Conservation (phyloP, 2,888 invertebrate genomes). For the Scrobipalpa atriplicella region DNA sequence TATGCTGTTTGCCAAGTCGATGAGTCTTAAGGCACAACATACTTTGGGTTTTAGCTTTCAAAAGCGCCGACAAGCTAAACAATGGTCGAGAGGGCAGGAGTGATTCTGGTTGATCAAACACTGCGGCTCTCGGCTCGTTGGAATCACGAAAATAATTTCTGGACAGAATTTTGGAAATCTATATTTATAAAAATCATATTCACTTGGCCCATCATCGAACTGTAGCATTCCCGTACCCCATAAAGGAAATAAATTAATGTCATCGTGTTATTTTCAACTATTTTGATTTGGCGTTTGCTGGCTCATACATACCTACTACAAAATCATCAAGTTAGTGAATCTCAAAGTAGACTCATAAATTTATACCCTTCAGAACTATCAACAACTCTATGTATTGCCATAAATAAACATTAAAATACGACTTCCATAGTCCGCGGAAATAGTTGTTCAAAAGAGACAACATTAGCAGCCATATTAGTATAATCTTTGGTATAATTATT, state of each 20-base stretch:
- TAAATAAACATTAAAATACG: conserved; percentile 21
- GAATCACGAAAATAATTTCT: conserved; percentile 68
- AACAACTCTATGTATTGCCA: conserved; percentile 35
- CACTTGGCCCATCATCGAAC: too few relatives aligned
- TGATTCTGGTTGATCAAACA: conserved; percentile 73
- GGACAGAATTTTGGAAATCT: not conserved
- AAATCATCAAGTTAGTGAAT: not conserved
- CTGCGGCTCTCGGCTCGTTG: conserved; percentile 52
- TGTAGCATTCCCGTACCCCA: too few relatives aligned
- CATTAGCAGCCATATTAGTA: conserved; percentile 23
- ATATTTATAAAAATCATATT: not conserved
- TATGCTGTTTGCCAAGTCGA: conserved; percentile 72
- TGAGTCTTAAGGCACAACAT: conserved; percentile 77
- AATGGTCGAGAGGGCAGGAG: conserved; percentile 67
- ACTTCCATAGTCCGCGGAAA: conserved; percentile 27
- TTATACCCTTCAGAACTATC: not conserved
- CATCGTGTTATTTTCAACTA: not conserved
- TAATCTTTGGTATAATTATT: conserved; percentile 25
- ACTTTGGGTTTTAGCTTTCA: conserved; percentile 82
- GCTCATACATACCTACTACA: not conserved
- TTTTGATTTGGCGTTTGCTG: not conserved
- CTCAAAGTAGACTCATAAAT: not conserved
- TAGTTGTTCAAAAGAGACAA: conserved; percentile 24
- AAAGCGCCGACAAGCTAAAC: conserved; percentile 76
- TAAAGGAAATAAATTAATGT: too few relatives aligned